Percentiles rank a stretch among this genome's conserved stretches.
Conservation (phyloP, 2,113 vertebrate species). For the Edolisoma coerulescens region DNA sequence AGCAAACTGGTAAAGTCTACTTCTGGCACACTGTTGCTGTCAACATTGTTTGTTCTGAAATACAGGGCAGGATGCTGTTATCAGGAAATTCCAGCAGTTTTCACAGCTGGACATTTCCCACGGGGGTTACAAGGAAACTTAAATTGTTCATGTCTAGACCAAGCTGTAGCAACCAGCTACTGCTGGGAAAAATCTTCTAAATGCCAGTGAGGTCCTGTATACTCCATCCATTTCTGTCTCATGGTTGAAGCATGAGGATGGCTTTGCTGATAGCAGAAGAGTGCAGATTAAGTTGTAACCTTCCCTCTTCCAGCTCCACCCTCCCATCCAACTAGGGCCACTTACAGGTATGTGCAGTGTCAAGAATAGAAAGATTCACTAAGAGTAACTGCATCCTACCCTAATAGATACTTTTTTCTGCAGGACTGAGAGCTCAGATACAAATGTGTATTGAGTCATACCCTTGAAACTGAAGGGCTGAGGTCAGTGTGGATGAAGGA, state of each 20-base stretch:
- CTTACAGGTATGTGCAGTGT: background rate
- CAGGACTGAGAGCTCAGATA: background rate
- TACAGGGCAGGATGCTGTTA: background rate
- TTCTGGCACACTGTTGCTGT: background rate
- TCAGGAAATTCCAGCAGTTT: conserved; percentile 22
- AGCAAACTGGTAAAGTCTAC: background rate
- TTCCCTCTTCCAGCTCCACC: background rate
- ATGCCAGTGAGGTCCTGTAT: background rate
- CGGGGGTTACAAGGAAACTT: background rate
- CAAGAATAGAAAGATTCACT: background rate
- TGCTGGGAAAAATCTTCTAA: background rate
- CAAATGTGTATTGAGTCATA: accelerated
- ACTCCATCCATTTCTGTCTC: background rate
- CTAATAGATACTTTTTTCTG: background rate
- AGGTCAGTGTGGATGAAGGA: background rate
- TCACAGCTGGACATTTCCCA: background rate
- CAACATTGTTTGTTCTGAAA: background rate
- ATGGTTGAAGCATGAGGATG: background rate
- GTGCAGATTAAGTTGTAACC: background rate
- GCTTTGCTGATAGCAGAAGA: background rate
- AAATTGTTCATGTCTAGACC: conserved; percentile 22
- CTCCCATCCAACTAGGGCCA: background rate
- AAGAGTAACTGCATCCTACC: background rate
- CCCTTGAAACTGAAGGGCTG: background rate
- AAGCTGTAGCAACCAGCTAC: background rate